A percentile compares a stretch with the other conserved stretches of the same genome.
Conservation (phyloP, 2,797 vertebrate genomes). For the Sebastes glaucus region DNA sequence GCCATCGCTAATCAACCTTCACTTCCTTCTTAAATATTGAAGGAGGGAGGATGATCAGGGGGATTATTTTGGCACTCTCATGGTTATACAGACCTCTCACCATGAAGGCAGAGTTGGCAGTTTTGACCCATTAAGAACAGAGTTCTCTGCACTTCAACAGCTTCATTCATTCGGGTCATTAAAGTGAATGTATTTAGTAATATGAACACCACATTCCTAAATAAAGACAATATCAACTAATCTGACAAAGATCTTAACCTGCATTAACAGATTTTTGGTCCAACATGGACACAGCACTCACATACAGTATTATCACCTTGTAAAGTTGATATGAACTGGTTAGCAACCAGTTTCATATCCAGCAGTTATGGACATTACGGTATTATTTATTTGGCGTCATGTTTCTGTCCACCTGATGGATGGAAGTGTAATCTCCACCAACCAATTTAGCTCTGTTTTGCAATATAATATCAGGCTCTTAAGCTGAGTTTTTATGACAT, state of each 20-base stretch:
- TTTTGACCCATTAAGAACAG: not conserved
- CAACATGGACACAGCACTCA: too few relatives aligned
- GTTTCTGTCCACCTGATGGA: not conserved
- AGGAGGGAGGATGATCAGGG: not conserved
- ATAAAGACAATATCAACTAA: too few relatives aligned
- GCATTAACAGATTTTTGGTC: too few relatives aligned
- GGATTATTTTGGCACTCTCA: not conserved
- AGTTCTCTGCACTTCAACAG: not conserved
- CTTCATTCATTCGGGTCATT: not conserved
- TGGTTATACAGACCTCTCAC: not conserved
- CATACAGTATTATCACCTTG: too few relatives aligned
- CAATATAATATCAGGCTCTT: not conserved
- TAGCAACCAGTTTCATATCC: not conserved
- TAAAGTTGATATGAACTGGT: not conserved
- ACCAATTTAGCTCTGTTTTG: not conserved
- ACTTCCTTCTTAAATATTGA: conserved; percentile 1
- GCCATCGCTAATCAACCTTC: not conserved
- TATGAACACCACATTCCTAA: not conserved
- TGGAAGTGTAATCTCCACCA: not conserved
- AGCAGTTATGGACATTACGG: not conserved
- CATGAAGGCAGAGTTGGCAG: not conserved
- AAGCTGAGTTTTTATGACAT: too few relatives aligned
- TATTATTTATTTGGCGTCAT: not conserved
- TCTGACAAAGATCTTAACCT: too few relatives aligned
- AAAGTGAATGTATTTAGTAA: not conserved